Evolutionary conservation across 2,113 vertebrate genomes (phyloP).

Genomic region (Periophthalmodon schlosseri): DNA sequence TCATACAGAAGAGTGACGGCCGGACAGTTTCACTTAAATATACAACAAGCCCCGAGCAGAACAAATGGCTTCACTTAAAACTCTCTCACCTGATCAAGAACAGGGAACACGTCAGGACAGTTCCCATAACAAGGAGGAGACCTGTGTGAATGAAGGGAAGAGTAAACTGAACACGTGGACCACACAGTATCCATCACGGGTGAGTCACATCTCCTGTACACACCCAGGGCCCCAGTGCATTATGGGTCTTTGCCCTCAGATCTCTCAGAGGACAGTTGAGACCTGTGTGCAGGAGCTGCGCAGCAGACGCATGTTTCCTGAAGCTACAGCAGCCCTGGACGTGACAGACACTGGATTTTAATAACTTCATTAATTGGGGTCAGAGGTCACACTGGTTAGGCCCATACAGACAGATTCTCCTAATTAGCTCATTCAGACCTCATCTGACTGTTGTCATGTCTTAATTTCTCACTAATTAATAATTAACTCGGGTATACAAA

Average conservation of each 20-base stretch:
- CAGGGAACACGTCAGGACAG: too few species aligned
- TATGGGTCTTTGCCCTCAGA: background rate
- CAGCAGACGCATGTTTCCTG: conserved; percentile 35
- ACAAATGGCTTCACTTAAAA: too few species aligned
- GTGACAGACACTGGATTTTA: conserved; percentile 66
- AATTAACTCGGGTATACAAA: conserved; percentile 65
- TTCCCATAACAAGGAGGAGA: too few species aligned
- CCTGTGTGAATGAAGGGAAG: too few species aligned
- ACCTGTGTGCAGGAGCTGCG: background rate
- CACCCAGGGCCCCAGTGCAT: background rate
- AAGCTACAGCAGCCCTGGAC: conserved; percentile 45
- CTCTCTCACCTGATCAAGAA: too few species aligned
- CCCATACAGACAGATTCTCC: conserved; percentile 72
- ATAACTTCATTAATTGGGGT: conserved; percentile 83
- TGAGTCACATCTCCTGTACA: too few species aligned
- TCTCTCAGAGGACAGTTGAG: background rate
- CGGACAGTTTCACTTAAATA: too few species aligned
- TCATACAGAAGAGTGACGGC: too few species aligned
- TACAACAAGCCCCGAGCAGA: too few species aligned
- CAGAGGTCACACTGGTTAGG: conserved; percentile 73
- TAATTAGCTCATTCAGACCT: conserved; percentile 80
- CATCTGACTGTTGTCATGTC: conserved; percentile 77
- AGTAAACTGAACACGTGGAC: too few species aligned
- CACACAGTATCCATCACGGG: too few species aligned
- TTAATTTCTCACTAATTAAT: conserved; percentile 80